phyloP scores from a whole-genome alignment of 2,113 vertebrate genomes.

The Gymnocephalus cernua region DNA sequence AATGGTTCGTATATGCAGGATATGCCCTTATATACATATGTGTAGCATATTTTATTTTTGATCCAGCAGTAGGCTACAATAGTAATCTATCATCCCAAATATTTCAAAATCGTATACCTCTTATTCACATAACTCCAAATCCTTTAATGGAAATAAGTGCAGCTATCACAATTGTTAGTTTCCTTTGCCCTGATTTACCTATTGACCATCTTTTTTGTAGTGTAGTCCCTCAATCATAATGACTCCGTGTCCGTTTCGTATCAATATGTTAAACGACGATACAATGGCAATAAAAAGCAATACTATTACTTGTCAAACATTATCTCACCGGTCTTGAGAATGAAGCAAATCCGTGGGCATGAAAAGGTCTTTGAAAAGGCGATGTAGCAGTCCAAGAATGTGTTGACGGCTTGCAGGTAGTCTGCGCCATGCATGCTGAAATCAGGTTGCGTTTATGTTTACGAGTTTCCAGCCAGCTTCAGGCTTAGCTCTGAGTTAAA shows the following conservation, averaged over 20 bases:
- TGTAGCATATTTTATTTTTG: slow-evolving; percentile 3
- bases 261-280: not conserved
- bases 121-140: not conserved
- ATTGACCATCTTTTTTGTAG: not conserved
- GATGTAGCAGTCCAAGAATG: slow-evolving; percentile 29
- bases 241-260: not conserved
- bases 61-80: not conserved
- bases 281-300: not conserved
- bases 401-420: slow-evolving; percentile 70
- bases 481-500: slow-evolving; percentile 30
- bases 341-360: slow-evolving; percentile 31
- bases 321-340: slow-evolving; percentile 25
- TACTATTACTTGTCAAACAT: slow-evolving; percentile 16
- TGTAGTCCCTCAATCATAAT: not conserved
- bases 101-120: not conserved
- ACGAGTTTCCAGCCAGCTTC: slow-evolving; percentile 56
- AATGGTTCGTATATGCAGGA: not conserved
- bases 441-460: slow-evolving; percentile 57
- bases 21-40: not conserved
- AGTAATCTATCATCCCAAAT: not conserved
- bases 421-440: slow-evolving; percentile 48
- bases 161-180: not conserved
- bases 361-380: slow-evolving; percentile 20
- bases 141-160: slow-evolving; percentile 1
- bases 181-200: not conserved